Evolutionary conservation across 2,797 vertebrate species (phyloP), one percentile per base, ranked within the genome.

Genomic region (Cetoscarus ocellatus): DNA sequence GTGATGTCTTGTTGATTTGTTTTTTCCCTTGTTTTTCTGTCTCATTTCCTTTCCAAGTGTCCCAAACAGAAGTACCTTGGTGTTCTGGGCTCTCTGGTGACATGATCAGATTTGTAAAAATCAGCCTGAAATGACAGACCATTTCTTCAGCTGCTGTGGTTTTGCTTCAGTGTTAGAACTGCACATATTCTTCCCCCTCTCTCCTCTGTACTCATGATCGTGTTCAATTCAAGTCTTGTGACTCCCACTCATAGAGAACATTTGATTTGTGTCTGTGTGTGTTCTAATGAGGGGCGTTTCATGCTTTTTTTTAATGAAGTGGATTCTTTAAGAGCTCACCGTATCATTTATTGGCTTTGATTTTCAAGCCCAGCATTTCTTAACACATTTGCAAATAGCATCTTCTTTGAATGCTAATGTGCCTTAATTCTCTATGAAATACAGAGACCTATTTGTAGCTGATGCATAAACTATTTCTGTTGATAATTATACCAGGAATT

Each of bases 151-250:
- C 11, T 44, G 19, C 10, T 70, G 13, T 36, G 8, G 43, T 14
- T 27, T 55, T 27, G 10, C n/a, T 61, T 61, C 7, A 43, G 27
- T 34, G 36, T 60, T 6, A 42, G n/a, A 48, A 5, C 35, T 13
- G 18, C 8, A 40, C 59, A 54, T 73, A 38, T 60, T 47, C 43
- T 36, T 52, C 27, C 34, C 3, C 55, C 54, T 44, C 43, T 53
- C 18, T 43, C 4, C 4, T 59, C 63, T 52, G 48, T 68, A 39
- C 74, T 83, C 63, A 10, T 77, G 66, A 61, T 67, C 53, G 44
- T 34, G 49, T 50, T 77, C 72, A 61, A 73, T 75, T 80, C 17
- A 68, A 61, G 59, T 86, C 88, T 68, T 78, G 73, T 82, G 86
- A 87, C 77, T 77, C 45, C 3, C 6, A 43, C 47, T 73, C 66